Conservation (phyloP, 2,888 invertebrate species). For the Xanthia togata region DNA sequence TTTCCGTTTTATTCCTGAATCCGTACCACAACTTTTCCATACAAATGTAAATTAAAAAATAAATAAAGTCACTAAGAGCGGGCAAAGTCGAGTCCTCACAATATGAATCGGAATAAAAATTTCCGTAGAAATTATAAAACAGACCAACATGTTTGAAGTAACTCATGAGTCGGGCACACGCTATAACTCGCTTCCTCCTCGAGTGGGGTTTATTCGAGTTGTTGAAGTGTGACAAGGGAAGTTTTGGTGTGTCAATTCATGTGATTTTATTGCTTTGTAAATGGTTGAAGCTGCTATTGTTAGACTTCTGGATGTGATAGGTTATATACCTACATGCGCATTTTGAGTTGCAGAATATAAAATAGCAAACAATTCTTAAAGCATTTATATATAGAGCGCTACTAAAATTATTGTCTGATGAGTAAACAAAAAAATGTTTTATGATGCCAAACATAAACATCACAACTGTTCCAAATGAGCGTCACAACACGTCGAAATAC, state of each 20-base stretch:
- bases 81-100: constrained; percentile 56
- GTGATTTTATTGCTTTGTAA: neutral
- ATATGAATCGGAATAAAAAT: constrained; percentile 74
- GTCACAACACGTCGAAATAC: constrained; percentile 25
- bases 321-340: neutral
- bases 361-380: neutral
- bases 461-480: constrained; percentile 35
- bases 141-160: constrained; percentile 85
- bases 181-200: constrained; percentile 85
- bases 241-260: constrained; percentile 39
- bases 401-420: constrained; percentile 28
- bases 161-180: constrained; percentile 81
- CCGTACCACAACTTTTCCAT: constrained; percentile 33
- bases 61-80: constrained; percentile 48
- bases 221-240: constrained; percentile 51
- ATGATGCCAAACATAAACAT: constrained; percentile 40
- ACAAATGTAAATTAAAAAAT: constrained; percentile 46
- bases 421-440: constrained; percentile 38
- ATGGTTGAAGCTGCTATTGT: neutral
- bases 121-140: constrained; percentile 82
- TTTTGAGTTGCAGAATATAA: neutral
- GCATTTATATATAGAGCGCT: constrained; percentile 13
- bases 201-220: constrained; percentile 71
- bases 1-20: constrained; percentile 44
- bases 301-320: neutral